These are phyloP conservation scores for Mionectes macconnelli DNA, from an alignment of 2,113 vertebrate species.

Conservation along the genomic window DNA sequence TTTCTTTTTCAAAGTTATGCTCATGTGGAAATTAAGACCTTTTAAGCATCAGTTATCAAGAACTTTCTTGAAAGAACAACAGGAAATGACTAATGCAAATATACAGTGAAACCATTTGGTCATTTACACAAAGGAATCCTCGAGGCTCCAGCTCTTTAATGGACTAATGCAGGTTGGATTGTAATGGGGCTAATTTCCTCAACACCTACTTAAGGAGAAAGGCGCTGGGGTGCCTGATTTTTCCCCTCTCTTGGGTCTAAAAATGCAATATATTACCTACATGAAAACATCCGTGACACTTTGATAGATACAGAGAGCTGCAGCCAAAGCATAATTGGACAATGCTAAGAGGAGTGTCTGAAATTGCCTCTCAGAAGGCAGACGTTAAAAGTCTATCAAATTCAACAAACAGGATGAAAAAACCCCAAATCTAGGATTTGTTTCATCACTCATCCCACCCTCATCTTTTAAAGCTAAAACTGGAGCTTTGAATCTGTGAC, in stretches of 20 bases:
- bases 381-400: slow-evolving; percentile 12
- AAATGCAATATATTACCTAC: slow-evolving; percentile 44
- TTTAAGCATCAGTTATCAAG: slow-evolving; percentile 39
- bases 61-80: slow-evolving; percentile 51
- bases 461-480: background rate
- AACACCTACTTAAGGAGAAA: slow-evolving; percentile 57
- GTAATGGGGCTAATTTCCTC: slow-evolving; percentile 50
- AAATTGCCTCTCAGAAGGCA: slow-evolving; percentile 28
- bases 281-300: slow-evolving; percentile 51
- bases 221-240: slow-evolving; percentile 6
- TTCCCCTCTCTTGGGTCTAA: slow-evolving; percentile 35
- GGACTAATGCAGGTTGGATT: slow-evolving; percentile 52
- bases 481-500: background rate
- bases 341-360: slow-evolving; percentile 3
- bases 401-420: background rate
- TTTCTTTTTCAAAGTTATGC: background rate
- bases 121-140: slow-evolving; percentile 40
- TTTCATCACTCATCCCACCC: background rate
- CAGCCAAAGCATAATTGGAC: slow-evolving; percentile 47
- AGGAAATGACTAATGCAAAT: slow-evolving; percentile 69
- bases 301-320: slow-evolving; percentile 40
- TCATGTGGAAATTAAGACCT: slow-evolving; percentile 47
- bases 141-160: slow-evolving; percentile 51
- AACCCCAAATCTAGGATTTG: background rate
- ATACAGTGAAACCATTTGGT: slow-evolving; percentile 24